Conservation (phyloP, 1,140 invertebrate species). For the Lycorma delicatula region DNA sequence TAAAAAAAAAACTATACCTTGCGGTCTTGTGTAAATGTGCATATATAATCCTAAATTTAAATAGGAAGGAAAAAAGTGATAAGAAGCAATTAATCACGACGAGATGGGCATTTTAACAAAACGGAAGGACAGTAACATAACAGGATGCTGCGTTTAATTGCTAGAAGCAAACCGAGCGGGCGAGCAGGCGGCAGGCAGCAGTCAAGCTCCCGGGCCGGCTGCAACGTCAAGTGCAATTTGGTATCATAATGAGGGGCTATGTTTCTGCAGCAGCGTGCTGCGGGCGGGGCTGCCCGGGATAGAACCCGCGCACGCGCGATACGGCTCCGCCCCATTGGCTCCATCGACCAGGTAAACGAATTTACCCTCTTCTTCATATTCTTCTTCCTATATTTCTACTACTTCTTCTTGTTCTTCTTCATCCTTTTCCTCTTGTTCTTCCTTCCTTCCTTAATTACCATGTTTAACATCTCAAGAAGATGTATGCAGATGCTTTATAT, state of each 20-base stretch:
- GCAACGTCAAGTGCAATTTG: slow-evolving; percentile 6
- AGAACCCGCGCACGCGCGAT: background rate
- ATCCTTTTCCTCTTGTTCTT: background rate
- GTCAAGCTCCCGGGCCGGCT: no score
- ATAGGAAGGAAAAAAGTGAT: no score
- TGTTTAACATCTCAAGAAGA: slow-evolving; percentile 4
- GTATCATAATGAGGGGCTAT: slow-evolving; percentile 1
- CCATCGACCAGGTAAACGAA: slow-evolving; percentile 6
- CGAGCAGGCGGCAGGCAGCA: no score
- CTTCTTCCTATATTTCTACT: background rate
- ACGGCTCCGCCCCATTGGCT: background rate
- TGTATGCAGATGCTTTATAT: slow-evolving; percentile 1
- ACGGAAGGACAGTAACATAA: no score
- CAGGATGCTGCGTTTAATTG: background rate
- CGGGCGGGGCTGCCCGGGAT: background rate
- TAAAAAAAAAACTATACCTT: no score
- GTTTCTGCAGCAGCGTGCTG: slow-evolving; percentile 4
- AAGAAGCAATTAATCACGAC: no score
- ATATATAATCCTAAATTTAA: no score
- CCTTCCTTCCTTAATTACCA: slow-evolving; percentile 4
- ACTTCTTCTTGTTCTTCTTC: background rate
- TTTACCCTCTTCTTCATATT: background rate
- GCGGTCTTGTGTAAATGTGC: no score
- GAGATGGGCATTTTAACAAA: no score
- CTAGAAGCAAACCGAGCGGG: background rate